Conservation (phyloP, 2,113 vertebrate species). For the Cebidichthys violaceus region DNA sequence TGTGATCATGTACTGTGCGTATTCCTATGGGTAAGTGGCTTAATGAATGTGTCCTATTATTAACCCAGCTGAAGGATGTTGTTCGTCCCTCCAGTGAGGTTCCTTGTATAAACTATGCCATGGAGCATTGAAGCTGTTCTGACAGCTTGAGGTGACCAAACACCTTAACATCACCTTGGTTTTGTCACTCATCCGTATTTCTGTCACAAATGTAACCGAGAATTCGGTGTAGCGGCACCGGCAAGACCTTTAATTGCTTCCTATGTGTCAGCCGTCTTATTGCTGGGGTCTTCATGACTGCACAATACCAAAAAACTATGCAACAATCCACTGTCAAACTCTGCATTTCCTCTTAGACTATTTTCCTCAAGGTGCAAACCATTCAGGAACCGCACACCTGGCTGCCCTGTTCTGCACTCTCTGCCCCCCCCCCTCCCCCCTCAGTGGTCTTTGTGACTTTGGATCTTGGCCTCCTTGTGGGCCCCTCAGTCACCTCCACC, state of each 20-base stretch:
- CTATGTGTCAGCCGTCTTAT: slow-evolving; percentile 11
- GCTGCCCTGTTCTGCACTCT: slow-evolving; percentile 18
- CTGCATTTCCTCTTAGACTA: slow-evolving; percentile 12
- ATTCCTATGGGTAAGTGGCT: background rate
- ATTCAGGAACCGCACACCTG: slow-evolving; percentile 31
- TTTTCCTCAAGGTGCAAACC: slow-evolving; percentile 30
- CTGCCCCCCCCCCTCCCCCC: background rate
- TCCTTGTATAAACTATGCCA: background rate
- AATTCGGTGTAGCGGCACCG: background rate
- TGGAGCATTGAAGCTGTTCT: background rate
- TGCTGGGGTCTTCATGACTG: background rate
- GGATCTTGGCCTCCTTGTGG: background rate
- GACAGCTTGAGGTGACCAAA: background rate
- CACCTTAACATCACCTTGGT: background rate
- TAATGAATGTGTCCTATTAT: background rate
- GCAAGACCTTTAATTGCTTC: slow-evolving; percentile 33
- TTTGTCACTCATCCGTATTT: slow-evolving; percentile 6
- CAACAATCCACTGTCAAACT: slow-evolving; percentile 15
- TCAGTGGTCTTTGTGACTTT: slow-evolving; percentile 19
- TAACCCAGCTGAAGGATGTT: background rate
- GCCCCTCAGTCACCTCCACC: slow-evolving; percentile 11
- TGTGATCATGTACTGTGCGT: background rate
- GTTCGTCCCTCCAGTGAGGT: background rate
- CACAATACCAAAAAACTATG: slow-evolving; percentile 5
- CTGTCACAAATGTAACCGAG: slow-evolving; percentile 1